These are phyloP conservation scores for Tragelaphus strepsiceros DNA, from an alignment of 2,113 vertebrate species.

Conservation along the genomic window DNA sequence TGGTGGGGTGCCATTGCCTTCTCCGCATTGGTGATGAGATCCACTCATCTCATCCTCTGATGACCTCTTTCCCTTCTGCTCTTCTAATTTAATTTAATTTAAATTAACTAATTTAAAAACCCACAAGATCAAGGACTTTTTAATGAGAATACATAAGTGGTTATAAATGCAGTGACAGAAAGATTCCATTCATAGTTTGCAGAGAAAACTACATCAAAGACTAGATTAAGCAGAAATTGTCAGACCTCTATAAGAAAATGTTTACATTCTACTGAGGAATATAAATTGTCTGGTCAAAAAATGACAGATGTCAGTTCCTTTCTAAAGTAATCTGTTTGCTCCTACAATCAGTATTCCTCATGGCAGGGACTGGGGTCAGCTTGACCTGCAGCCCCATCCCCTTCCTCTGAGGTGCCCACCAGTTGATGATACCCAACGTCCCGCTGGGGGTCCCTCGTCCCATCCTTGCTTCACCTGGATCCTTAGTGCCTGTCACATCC, in stretches of 20 bases:
- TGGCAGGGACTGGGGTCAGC: background rate
- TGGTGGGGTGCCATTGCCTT: too few species aligned
- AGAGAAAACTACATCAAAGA: accelerated
- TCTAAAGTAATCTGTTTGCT: too few species aligned
- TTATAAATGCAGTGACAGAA: background rate
- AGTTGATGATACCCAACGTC: accelerated
- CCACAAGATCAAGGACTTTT: background rate
- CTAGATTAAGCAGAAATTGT: background rate
- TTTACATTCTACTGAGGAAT: accelerated
- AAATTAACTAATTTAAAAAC: background rate
- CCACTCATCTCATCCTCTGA: background rate
- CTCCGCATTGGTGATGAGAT: background rate
- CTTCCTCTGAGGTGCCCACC: background rate
- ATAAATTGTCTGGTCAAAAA: background rate
- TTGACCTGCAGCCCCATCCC: accelerated
- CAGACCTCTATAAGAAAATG: background rate
- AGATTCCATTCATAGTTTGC: background rate
- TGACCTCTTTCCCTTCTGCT: background rate
- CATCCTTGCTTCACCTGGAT: background rate
- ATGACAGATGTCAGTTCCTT: accelerated
- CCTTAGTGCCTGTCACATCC: background rate
- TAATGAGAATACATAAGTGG: background rate
- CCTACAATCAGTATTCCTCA: too few species aligned
- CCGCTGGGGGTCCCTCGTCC: accelerated
- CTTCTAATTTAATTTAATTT: background rate